Conservation (phyloP, 1,140 invertebrate species). For the Drosophila lacertosa region DNA sequence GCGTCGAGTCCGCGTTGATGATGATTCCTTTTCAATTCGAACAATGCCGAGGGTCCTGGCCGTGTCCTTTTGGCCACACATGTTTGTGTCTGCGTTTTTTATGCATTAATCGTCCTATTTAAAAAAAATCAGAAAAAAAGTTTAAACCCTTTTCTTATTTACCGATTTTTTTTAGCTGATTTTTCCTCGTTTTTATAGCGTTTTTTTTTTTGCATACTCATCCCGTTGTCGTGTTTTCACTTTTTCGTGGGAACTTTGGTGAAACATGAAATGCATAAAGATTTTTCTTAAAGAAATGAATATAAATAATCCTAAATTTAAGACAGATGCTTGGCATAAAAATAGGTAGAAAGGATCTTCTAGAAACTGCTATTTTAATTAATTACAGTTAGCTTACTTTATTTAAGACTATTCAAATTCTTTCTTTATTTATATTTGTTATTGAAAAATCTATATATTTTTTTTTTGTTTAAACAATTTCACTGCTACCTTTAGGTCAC, state of each 20-base stretch:
- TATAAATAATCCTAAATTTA: not conserved
- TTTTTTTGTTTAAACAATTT: no score
- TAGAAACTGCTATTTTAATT: not conserved
- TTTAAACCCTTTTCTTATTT: slow-evolving; percentile 73
- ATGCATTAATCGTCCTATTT: slow-evolving; percentile 73
- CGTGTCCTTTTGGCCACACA: slow-evolving; percentile 72
- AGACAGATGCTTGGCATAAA: not conserved
- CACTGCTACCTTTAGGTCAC: no score
- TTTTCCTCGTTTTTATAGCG: slow-evolving; percentile 73
- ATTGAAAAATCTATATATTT: no score
- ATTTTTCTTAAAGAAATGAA: not conserved
- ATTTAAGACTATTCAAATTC: no score
- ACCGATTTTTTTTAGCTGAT: slow-evolving; percentile 63
- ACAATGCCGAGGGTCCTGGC: slow-evolving; percentile 70
- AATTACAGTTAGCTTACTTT: no score
- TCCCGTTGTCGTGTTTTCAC: slow-evolving; percentile 76
- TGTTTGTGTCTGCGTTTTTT: slow-evolving; percentile 75
- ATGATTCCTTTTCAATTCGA: slow-evolving; percentile 76
- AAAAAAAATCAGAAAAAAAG: slow-evolving; percentile 63
- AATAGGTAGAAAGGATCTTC: no score
- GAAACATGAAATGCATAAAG: slow-evolving; percentile 3
- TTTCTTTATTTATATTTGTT: no score
- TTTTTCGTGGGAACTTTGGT: slow-evolving; percentile 75
- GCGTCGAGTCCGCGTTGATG: slow-evolving; percentile 33
- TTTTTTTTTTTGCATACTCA: slow-evolving; percentile 54